phyloP scores from a whole-genome alignment of 30 jellyfish, hydroid and myxozoan genomes.

The Rhopilema esculentum region DNA sequence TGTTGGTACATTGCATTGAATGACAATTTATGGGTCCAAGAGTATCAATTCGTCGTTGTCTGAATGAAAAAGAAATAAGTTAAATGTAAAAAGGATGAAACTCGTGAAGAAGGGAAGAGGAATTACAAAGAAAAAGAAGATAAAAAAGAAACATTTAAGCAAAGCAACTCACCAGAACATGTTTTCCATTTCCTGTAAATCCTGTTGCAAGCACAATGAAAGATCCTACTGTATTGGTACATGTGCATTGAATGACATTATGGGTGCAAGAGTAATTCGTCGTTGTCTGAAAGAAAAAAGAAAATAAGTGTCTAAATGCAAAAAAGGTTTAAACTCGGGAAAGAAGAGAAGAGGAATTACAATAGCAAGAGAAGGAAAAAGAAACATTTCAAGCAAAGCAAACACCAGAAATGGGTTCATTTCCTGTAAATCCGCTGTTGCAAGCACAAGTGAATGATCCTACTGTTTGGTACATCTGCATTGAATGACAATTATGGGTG shows the following conservation, averaged over 20 bases:
- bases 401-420: too few species aligned
- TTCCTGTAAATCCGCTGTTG: not conserved
- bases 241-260: too few species aligned
- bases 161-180: too few species aligned
- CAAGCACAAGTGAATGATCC: conserved; percentile 9
- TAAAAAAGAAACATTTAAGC: too few species aligned
- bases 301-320: not conserved
- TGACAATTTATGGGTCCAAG: too few species aligned
- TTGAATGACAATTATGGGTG: not conserved
- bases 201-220: too few species aligned
- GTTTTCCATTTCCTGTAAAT: too few species aligned
- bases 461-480: not conserved
- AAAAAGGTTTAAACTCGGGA: not conserved
- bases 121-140: not conserved
- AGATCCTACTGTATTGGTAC: too few species aligned
- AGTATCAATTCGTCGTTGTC: too few species aligned
- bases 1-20: too few species aligned
- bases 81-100: not conserved
- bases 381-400: too few species aligned
- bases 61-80: not conserved
- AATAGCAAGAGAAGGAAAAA: not conserved
- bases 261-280: too few species aligned
- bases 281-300: not conserved
- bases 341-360: not conserved
- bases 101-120: not conserved